These are phyloP conservation scores for Mongoloraphidia duomilia DNA, from an alignment of 2,888 invertebrate species.

Conservation along the genomic window DNA sequence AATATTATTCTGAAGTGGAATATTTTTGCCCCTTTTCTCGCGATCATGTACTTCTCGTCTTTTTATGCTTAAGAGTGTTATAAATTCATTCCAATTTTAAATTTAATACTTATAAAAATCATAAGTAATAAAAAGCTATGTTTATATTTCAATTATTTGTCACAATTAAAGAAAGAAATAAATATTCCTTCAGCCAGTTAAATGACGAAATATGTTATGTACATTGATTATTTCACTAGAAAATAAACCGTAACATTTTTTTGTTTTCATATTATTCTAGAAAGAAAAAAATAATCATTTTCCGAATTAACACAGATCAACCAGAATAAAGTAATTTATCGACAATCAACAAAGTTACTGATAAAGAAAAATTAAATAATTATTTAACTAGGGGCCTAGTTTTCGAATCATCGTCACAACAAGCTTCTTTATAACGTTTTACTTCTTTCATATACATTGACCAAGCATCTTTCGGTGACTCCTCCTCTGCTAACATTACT, in stretches of 20 bases:
- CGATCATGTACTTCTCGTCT: no score
- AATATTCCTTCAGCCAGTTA: no score
- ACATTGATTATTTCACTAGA: no score
- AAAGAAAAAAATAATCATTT: slow-evolving; percentile 29
- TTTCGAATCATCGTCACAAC: slow-evolving; percentile 83
- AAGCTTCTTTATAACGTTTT: slow-evolving; percentile 79
- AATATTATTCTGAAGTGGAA: no score
- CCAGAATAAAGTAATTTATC: slow-evolving; percentile 21
- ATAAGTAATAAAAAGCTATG: no score
- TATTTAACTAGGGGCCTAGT: slow-evolving; percentile 84
- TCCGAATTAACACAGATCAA: slow-evolving; percentile 24
- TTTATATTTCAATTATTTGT: no score
- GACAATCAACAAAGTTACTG: slow-evolving; percentile 12
- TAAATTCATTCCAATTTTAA: no score
- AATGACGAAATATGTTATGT: no score
- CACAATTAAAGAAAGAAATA: no score
- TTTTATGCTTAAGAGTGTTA: no score
- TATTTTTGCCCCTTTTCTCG: no score
- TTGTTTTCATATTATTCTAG: background rate
- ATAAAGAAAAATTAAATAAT: slow-evolving; percentile 15
- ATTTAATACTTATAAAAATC: no score
- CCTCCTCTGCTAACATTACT: slow-evolving; percentile 43
- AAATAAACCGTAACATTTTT: background rate
- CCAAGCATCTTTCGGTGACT: slow-evolving; percentile 75
- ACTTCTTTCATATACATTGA: slow-evolving; percentile 88